Evolutionary conservation across 2,888 invertebrate genomes (phyloP).

Genomic region (Rhabditoides inermis): DNA sequence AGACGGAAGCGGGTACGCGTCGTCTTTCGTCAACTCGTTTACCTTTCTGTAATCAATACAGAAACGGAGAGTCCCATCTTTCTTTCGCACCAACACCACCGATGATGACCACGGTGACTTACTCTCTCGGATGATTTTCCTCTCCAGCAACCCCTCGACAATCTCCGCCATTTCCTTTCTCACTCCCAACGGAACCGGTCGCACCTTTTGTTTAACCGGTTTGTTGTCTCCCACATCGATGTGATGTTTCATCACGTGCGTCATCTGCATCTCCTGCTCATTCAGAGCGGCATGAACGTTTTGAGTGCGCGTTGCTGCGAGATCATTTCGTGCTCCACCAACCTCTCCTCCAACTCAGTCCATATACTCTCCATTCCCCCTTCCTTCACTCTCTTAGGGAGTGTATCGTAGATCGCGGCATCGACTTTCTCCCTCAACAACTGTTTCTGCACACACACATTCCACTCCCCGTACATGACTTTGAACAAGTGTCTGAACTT

Average conservation of each 20-base stretch:
- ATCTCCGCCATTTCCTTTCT: not conserved
- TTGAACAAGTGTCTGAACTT: no score
- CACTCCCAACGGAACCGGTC: constrained; percentile 5
- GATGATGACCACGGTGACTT: constrained; percentile 2
- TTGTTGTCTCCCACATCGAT: not conserved
- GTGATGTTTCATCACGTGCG: not conserved
- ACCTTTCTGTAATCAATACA: constrained; percentile 20
- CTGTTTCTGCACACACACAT: no score
- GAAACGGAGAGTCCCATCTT: constrained; percentile 11
- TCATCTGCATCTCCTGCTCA: not conserved
- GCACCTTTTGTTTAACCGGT: not conserved
- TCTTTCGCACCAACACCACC: constrained; percentile 6
- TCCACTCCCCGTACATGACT: no score
- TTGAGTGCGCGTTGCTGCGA: no score
- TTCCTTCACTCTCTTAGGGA: no score
- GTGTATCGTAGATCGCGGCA: no score
- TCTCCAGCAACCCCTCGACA: not conserved
- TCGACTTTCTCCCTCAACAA: no score
- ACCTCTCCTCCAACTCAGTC: no score
- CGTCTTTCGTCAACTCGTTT: constrained; percentile 13
- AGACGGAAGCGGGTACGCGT: constrained; percentile 20
- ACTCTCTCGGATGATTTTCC: not conserved
- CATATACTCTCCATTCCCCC: no score
- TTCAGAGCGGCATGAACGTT: no score
- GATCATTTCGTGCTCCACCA: no score